Conservation (phyloP, 2,113 vertebrate genomes). For the Pitta sordida region DNA sequence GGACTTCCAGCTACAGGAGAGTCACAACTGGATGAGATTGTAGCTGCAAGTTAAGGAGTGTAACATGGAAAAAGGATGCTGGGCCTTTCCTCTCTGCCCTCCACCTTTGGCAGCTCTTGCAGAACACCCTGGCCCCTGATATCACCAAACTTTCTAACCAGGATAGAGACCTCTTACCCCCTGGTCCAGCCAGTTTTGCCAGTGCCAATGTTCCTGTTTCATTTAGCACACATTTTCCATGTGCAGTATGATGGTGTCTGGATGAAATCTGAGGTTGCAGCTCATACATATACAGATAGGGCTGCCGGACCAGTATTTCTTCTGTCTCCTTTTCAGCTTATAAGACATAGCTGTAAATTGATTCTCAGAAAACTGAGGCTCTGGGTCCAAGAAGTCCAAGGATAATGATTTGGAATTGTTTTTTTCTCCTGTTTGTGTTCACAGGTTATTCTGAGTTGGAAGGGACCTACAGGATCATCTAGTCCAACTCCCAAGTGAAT, state of each 20-base stretch:
- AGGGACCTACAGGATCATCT: too few species aligned
- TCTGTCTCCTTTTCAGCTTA: background rate
- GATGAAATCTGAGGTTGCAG: background rate
- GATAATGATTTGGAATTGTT: background rate
- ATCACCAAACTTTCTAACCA: background rate
- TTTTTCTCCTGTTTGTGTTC: background rate
- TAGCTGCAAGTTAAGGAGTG: background rate
- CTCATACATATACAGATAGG: background rate
- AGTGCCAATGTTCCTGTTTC: background rate
- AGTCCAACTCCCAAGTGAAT: too few species aligned
- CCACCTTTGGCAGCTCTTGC: background rate
- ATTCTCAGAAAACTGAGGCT: background rate
- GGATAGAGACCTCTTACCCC: background rate
- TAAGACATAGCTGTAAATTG: background rate
- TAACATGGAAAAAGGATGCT: background rate
- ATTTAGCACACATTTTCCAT: background rate
- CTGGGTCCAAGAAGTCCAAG: background rate
- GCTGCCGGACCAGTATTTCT: slow-evolving; percentile 7
- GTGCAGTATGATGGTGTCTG: background rate
- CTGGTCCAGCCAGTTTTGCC: background rate
- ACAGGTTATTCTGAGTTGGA: too few species aligned
- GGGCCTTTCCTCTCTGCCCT: background rate
- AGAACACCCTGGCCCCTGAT: background rate
- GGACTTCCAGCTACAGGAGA: background rate
- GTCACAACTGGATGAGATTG: background rate